These are phyloP conservation scores for Karalla daura DNA, from an alignment of 2,797 vertebrate species.

Conservation along the genomic window DNA sequence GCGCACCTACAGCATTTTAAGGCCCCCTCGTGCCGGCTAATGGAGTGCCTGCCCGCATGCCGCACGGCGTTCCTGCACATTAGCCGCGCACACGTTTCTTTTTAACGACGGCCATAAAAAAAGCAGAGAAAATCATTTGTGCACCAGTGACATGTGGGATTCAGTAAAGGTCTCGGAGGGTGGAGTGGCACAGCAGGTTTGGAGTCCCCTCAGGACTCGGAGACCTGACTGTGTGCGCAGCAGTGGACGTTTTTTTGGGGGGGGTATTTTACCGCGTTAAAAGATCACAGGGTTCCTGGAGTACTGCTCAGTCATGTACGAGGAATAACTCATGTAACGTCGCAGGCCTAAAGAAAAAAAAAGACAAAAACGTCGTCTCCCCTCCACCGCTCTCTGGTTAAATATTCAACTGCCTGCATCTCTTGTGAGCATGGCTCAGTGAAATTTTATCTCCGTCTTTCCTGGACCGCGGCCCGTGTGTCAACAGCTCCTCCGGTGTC, in stretches of 20 bases:
- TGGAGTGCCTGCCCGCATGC: constrained; percentile 75
- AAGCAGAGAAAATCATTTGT: constrained; percentile 71
- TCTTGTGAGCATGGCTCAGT: constrained; percentile 24
- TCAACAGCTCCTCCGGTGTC: constrained; percentile 55
- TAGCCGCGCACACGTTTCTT: constrained; percentile 72
- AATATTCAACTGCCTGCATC: constrained; percentile 20
- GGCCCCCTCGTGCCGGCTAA: constrained; percentile 74
- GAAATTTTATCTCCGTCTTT: constrained; percentile 53
- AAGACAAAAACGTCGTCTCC: background rate
- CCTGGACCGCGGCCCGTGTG: constrained; percentile 49
- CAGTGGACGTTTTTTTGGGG: constrained; percentile 35
- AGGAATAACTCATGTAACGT: background rate
- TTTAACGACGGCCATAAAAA: constrained; percentile 79
- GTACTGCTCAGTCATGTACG: constrained; percentile 2
- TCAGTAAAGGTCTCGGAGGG: constrained; percentile 43
- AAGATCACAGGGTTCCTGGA: constrained; percentile 16
- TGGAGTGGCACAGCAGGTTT: constrained; percentile 47
- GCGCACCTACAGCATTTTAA: constrained; percentile 60
- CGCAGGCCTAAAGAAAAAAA: background rate
- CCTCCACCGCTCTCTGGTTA: constrained; percentile 35
- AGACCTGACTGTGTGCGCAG: constrained; percentile 4
- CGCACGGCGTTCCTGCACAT: constrained; percentile 65
- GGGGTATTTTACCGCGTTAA: no score
- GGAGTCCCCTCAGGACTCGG: constrained; percentile 22
- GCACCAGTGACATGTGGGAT: constrained; percentile 63